Evolutionary conservation across 2,797 vertebrate genomes (phyloP), one percentile per base, ranked within the genome.

Genomic region (Rhynchonycteris naso): DNA sequence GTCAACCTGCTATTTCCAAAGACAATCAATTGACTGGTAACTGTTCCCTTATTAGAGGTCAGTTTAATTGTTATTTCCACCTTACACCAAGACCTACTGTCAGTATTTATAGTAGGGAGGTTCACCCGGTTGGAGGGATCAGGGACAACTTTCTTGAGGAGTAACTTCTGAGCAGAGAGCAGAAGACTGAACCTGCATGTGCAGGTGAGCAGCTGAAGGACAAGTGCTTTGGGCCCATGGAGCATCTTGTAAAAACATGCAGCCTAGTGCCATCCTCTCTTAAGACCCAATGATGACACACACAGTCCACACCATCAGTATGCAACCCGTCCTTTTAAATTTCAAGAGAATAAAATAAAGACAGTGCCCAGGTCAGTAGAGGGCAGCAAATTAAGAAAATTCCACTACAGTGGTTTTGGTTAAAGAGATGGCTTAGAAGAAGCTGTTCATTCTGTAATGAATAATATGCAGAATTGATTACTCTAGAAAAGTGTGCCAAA

Each of bases 211-310:
- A 38, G 26, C 19, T 38, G n/a, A 6, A 88, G 63, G 43, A 47
- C 84, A 10, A 24, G 22, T 6, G 24, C 14, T 63, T 38, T 18
- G 2, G 50, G 54, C 35, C 38, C 19, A 50, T 5, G 2, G 19
- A 35, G 19, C 2, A 18, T 3, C 26, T 9, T 30, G 1, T 16
- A 2, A 11, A 14, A 26, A 14, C 15, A 16, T 0, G 3, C 30
- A 50, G 54, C 11, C 19, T 26, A 5, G n/a, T n/a, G 2, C 14
- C 2, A 2, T 18, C 5, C 15, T 5, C 33, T 43, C 52, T 18
- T 5, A 1, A 16, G n/a, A 22, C 1, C 11, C 1, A 10, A 0
- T 0, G 10, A 28, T 2, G 21, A n/a, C 0, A 13, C 7, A 22
- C 9, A 19, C 22, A 22, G 14, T 19, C 18, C 11, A 18, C 24